Conservation (phyloP, 2,888 invertebrate species). For the Synergus laeviventris region DNA sequence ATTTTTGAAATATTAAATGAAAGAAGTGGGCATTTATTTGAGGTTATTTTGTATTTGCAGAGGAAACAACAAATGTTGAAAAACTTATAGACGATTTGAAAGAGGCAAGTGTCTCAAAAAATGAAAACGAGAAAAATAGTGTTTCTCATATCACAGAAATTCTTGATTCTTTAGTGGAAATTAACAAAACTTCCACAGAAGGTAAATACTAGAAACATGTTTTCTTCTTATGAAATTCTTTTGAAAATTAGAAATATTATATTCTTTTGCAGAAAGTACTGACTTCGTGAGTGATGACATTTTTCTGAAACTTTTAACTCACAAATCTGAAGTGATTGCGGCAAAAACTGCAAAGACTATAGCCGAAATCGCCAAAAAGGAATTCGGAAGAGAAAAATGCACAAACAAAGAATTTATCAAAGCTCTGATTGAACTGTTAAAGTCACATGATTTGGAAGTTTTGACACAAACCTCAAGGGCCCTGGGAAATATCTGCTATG, state of each 20-base stretch:
- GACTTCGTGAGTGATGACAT: conserved; percentile 63
- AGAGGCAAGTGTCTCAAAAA: background rate
- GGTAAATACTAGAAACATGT: background rate
- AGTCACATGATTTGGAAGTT: conserved; percentile 77
- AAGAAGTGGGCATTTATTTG: background rate
- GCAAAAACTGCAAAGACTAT: conserved; percentile 82
- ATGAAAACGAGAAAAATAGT: background rate
- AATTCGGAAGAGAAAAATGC: conserved; percentile 84
- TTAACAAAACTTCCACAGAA: background rate
- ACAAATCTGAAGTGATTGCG: conserved; percentile 64
- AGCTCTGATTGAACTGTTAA: conserved; percentile 79
- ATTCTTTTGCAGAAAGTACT: conserved; percentile 57
- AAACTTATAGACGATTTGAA: conserved; percentile 5
- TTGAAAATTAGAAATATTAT: too few relatives aligned
- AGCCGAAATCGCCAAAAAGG: conserved; percentile 89
- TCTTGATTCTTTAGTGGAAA: conserved; percentile 12
- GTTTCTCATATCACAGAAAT: conserved; percentile 3
- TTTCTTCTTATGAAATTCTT: too few relatives aligned
- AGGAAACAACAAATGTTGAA: background rate
- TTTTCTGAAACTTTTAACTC: conserved; percentile 62
- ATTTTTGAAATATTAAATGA: background rate
- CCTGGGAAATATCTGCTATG: conserved; percentile 92
- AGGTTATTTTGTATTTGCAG: background rate
- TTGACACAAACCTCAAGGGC: conserved; percentile 88
- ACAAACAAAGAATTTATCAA: conserved; percentile 81